Evolutionary conservation across 2,113 vertebrate genomes (phyloP).

Genomic region (Ochotona princeps): DNA sequence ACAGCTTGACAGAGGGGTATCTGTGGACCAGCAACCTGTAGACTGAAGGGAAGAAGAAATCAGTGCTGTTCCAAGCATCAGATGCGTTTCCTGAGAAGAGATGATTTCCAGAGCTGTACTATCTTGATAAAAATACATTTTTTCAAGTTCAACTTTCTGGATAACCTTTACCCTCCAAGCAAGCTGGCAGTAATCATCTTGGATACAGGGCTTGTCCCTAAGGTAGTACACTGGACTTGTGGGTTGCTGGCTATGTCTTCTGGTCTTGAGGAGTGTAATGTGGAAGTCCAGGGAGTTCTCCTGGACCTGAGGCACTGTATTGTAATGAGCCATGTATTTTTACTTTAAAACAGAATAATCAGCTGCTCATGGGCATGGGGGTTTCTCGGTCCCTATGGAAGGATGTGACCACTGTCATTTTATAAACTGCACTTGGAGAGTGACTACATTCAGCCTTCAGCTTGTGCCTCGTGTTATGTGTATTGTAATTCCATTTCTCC

Average conservation of each 20-base stretch:
- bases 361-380: neutral
- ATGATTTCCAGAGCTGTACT: neutral
- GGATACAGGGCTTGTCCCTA: neutral
- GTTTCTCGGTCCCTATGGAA: neutral
- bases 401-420: neutral
- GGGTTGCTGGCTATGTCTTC: neutral
- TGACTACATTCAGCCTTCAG: neutral
- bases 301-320: neutral
- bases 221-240: neutral
- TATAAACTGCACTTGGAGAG: neutral
- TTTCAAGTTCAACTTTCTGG: neutral
- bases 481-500: neutral
- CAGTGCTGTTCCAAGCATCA: neutral
- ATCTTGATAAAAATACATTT: neutral
- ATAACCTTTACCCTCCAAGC: neutral
- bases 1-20: neutral
- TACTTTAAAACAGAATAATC: neutral
- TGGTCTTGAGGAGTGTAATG: neutral
- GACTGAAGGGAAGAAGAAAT: neutral
- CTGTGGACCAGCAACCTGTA: neutral
- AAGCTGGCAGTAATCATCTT: neutral
- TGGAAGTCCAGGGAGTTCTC: neutral
- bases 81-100: conserved; percentile 26
- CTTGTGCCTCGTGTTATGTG: neutral
- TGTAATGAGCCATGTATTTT: neutral